phyloP scores from a whole-genome alignment of 2,113 vertebrate genomes.

The Prinia subflava region DNA sequence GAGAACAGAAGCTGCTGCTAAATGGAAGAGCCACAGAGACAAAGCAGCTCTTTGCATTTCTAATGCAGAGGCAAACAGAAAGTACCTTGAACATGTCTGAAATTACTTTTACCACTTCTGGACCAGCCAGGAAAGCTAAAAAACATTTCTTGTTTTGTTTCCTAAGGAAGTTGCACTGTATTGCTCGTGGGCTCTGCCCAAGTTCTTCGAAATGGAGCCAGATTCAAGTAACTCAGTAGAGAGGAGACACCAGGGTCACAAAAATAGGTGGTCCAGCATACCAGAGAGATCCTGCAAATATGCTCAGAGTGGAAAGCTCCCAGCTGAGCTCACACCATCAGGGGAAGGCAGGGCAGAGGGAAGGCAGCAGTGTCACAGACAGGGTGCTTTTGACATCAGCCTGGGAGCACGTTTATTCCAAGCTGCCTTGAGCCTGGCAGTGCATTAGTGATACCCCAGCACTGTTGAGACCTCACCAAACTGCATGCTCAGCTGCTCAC shows the following conservation, averaged over 20 bases:
- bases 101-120: not conserved
- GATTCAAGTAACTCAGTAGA: not conserved
- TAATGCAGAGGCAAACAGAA: not conserved
- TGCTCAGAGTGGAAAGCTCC: not conserved
- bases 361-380: not conserved
- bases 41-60: not conserved
- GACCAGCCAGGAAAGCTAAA: not conserved
- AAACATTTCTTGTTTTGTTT: not conserved
- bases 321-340: not conserved
- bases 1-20: not conserved
- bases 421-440: not conserved
- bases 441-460: not conserved
- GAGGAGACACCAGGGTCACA: not conserved
- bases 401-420: not conserved
- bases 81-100: not conserved
- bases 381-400: not conserved
- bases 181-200: not conserved
- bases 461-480: not conserved
- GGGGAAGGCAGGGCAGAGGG: not conserved
- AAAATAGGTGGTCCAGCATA: not conserved
- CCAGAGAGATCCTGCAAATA: not conserved
- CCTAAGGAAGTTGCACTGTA: not conserved
- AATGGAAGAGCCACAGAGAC: not conserved
- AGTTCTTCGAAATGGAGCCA: not conserved
- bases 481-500: not conserved